phyloP scores from a whole-genome alignment of 2,888 invertebrate species.

The Lasioglossum vierecki region DNA sequence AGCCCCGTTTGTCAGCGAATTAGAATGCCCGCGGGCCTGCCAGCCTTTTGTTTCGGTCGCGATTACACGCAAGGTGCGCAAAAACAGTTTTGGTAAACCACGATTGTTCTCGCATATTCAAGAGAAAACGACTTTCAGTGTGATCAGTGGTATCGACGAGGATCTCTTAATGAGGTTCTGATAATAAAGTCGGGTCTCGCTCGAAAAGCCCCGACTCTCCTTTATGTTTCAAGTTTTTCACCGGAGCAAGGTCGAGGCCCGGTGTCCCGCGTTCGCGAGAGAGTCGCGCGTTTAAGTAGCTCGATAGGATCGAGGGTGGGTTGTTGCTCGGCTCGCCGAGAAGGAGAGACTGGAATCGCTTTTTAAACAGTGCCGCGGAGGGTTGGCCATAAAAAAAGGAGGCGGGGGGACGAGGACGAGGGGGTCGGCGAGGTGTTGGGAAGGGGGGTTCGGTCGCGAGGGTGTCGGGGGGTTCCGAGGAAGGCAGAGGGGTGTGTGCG shows the following conservation, averaged over 20 bases:
- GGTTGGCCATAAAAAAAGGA: constrained; percentile 44
- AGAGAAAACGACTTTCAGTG: no score
- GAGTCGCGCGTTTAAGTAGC: constrained; percentile 18
- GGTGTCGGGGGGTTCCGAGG: not conserved
- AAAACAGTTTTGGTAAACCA: no score
- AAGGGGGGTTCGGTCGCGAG: not conserved
- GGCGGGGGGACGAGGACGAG: not conserved
- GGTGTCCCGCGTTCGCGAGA: not conserved
- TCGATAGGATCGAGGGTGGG: constrained; percentile 19
- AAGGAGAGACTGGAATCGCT: constrained; percentile 48
- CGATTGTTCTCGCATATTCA: no score
- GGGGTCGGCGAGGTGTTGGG: not conserved
- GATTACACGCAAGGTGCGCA: not conserved
- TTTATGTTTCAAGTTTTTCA: not conserved
- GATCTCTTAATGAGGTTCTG: not conserved
- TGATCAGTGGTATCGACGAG: not conserved
- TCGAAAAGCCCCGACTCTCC: not conserved
- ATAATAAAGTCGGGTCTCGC: not conserved
- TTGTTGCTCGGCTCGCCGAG: constrained; percentile 19
- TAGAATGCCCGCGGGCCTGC: not conserved
- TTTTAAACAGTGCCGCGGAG: constrained; percentile 52
- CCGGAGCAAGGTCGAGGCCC: not conserved
- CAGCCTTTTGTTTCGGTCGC: not conserved
- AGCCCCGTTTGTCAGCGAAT: not conserved
- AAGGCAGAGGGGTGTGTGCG: constrained; percentile 34